Evolutionary conservation across 1,140 invertebrate genomes (phyloP).

Genomic region (Eueides isabella): DNA sequence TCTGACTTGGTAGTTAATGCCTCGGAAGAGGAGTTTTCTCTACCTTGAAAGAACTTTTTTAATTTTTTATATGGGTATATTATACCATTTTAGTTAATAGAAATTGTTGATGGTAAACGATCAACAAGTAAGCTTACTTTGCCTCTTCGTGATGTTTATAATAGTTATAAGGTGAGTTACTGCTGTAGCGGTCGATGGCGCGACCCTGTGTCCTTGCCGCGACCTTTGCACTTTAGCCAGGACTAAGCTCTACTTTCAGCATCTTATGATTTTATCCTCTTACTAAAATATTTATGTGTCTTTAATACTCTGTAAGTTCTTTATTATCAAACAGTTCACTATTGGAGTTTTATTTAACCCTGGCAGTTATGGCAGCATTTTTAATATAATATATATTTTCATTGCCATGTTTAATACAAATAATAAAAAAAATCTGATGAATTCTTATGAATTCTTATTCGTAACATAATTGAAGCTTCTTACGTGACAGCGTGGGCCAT

Average conservation of each 20-base stretch:
- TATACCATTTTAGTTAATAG: not conserved
- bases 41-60: too few relatives aligned
- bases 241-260: not conserved
- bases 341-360: too few relatives aligned
- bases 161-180: not conserved
- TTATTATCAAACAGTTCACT: too few relatives aligned
- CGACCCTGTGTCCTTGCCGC: constrained; percentile 62
- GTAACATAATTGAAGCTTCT: not conserved
- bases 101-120: not conserved
- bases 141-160: not conserved
- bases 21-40: too few relatives aligned
- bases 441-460: too few relatives aligned
- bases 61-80: too few relatives aligned
- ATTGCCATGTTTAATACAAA: too few relatives aligned
- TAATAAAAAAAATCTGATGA: too few relatives aligned
- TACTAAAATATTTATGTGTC: not conserved
- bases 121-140: not conserved
- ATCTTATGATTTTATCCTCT: not conserved
- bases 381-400: too few relatives aligned
- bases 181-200: constrained; percentile 36
- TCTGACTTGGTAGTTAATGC: too few relatives aligned
- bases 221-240: constrained; percentile 48
- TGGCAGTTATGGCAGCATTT: too few relatives aligned
- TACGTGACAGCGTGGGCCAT: not conserved
- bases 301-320: not conserved